Evolutionary conservation across 2,888 invertebrate genomes (phyloP).

Genomic region (Griposia aprilina): DNA sequence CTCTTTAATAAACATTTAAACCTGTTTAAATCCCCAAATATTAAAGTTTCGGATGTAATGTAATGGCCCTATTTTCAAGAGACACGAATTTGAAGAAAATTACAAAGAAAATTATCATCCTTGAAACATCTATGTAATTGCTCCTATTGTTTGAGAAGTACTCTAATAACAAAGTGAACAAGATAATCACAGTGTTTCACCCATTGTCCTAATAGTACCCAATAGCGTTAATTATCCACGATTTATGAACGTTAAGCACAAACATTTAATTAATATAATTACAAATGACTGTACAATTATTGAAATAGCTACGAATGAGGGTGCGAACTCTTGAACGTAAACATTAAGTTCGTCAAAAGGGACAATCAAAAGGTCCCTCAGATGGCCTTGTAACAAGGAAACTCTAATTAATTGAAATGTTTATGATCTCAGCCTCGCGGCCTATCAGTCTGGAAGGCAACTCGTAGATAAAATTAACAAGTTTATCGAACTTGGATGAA

Average conservation of each 20-base stretch:
- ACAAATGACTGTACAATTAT: conserved; percentile 68
- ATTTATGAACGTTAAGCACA: conserved; percentile 63
- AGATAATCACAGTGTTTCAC: conserved; percentile 67
- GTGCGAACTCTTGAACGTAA: conserved; percentile 77
- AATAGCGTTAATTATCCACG: conserved; percentile 65
- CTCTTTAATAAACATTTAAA: conserved; percentile 21
- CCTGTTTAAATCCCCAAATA: conserved; percentile 19
- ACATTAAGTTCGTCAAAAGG: conserved; percentile 79
- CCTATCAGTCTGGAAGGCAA: conserved; percentile 67
- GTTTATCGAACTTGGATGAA: conserved; percentile 28
- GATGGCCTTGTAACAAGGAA: conserved; percentile 71
- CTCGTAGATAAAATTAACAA: conserved; percentile 66
- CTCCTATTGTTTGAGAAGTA: conserved; percentile 66
- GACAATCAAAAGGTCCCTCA: conserved; percentile 77
- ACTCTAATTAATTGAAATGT: conserved; percentile 83
- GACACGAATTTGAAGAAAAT: conserved; percentile 45
- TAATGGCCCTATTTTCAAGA: conserved; percentile 17
- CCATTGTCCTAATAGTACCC: conserved; percentile 58
- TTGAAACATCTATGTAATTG: conserved; percentile 66
- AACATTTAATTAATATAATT: conserved; percentile 72
- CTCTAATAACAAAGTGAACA: conserved; percentile 71
- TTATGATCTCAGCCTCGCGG: conserved; percentile 75
- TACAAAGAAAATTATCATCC: conserved; percentile 54
- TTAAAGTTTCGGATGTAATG: conserved; percentile 24
- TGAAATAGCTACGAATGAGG: conserved; percentile 70